These are phyloP conservation scores for Leptinotarsa juncta DNA, from an alignment of 2,888 invertebrate species.

Conservation along the genomic window DNA sequence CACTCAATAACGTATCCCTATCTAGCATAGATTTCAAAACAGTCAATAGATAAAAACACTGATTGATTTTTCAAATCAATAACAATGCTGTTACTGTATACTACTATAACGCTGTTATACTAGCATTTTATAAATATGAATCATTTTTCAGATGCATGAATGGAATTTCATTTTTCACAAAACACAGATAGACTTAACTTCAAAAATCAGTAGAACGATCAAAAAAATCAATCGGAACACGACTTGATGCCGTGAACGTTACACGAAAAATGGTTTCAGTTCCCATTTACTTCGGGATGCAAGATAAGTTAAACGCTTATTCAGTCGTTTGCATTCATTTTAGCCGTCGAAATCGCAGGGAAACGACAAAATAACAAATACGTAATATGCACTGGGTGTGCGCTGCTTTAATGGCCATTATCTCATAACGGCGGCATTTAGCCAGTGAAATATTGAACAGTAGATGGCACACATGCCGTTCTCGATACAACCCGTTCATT, in stretches of 20 bases:
- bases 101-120: too few species aligned
- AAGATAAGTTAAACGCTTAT: conserved; percentile 29
- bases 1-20: too few species aligned
- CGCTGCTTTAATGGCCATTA: conserved; percentile 62
- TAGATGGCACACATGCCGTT: conserved; percentile 60
- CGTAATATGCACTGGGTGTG: conserved; percentile 59
- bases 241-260: background rate
- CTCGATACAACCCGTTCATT: conserved; percentile 58
- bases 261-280: conserved; percentile 5
- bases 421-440: conserved; percentile 63
- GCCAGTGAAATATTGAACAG: conserved; percentile 62
- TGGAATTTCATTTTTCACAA: too few species aligned
- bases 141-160: too few species aligned
- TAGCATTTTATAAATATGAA: too few species aligned
- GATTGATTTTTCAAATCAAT: too few species aligned
- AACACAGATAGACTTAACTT: too few species aligned
- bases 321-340: conserved; percentile 49
- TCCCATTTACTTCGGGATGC: conserved; percentile 5
- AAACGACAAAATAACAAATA: conserved; percentile 60
- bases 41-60: too few species aligned
- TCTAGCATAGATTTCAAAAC: too few species aligned
- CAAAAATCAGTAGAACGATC: background rate
- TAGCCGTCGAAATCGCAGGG: conserved; percentile 46
- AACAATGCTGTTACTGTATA: too few species aligned
- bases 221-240: background rate